phyloP scores from a whole-genome alignment of 2,888 invertebrate species.

The Euplexia lucipara region DNA sequence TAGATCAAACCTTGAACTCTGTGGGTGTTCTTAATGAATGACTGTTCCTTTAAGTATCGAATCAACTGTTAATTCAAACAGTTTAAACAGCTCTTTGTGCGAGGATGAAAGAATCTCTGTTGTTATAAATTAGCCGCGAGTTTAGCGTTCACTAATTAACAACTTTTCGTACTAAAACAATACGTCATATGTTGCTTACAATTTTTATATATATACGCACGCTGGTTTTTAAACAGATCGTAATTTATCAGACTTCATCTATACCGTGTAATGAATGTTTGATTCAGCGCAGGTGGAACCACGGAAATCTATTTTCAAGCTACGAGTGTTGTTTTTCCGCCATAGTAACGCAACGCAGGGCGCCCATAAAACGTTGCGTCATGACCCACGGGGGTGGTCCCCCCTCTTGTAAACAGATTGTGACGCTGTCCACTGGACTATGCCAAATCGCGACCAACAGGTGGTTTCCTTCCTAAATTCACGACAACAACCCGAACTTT shows the following conservation, averaged over 20 bases:
- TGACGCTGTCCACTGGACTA: constrained; percentile 85
- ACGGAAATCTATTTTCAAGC: constrained; percentile 87
- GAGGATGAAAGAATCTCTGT: constrained; percentile 66
- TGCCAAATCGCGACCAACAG: constrained; percentile 86
- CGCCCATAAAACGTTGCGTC: constrained; percentile 88
- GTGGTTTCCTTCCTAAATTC: constrained; percentile 77
- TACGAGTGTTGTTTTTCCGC: constrained; percentile 87
- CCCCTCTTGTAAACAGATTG: constrained; percentile 89
- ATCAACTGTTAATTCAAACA: constrained; percentile 39
- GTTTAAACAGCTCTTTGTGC: constrained; percentile 68
- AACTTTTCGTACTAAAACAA: constrained; percentile 50
- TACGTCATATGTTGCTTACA: constrained; percentile 54
- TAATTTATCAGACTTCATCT: constrained; percentile 66
- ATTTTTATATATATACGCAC: constrained; percentile 53
- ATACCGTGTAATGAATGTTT: constrained; percentile 76
- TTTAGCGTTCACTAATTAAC: constrained; percentile 63
- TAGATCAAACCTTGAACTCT: constrained; percentile 57
- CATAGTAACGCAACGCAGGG: constrained; percentile 85
- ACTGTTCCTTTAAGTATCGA: constrained; percentile 28
- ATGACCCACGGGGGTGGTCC: constrained; percentile 80
- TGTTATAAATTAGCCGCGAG: constrained; percentile 69
- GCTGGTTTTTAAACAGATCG: constrained; percentile 66
- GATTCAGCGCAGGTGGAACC: constrained; percentile 78
- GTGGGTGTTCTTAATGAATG: constrained; percentile 39
- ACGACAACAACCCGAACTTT: constrained; percentile 49